Percentiles rank a stretch among this genome's conserved stretches.
phyloP scores from a whole-genome alignment of 1,140 invertebrate genomes.

The Brachionus sp. region DNA sequence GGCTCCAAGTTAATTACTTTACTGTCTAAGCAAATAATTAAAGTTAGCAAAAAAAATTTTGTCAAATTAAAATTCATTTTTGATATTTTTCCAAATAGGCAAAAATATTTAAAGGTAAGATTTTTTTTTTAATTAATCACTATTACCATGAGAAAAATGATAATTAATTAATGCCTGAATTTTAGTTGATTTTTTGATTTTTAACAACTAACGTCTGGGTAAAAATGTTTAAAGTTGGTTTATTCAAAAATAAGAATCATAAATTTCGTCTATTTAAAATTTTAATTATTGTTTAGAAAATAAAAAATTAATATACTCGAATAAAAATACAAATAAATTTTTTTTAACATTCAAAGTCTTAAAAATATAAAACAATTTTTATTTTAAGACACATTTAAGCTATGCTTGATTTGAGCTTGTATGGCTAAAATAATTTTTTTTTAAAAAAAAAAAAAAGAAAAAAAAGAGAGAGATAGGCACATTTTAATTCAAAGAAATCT shows the following conservation, averaged over 20 bases:
- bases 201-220: not conserved
- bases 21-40: not conserved
- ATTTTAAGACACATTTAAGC: not conserved
- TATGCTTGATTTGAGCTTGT: not conserved
- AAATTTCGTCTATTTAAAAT: not conserved
- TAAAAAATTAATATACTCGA: not conserved
- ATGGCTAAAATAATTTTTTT: not conserved
- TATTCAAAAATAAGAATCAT: not conserved
- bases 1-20: not conserved
- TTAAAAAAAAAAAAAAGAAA: too few relatives aligned
- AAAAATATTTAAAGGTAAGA: not conserved
- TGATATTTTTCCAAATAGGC: not conserved
- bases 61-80: not conserved
- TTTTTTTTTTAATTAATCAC: not conserved
- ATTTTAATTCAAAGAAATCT: not conserved
- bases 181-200: not conserved
- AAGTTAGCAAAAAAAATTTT: not conserved
- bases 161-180: not conserved
- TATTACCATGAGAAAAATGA: not conserved
- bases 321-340: not conserved
- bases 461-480: not conserved
- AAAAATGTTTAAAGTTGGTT: not conserved
- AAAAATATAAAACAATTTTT: not conserved
- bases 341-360: not conserved
- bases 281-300: not conserved